Base-by-base conservation (phyloP, 1,140 invertebrate species). In the Vanessa atalanta region DNA sequence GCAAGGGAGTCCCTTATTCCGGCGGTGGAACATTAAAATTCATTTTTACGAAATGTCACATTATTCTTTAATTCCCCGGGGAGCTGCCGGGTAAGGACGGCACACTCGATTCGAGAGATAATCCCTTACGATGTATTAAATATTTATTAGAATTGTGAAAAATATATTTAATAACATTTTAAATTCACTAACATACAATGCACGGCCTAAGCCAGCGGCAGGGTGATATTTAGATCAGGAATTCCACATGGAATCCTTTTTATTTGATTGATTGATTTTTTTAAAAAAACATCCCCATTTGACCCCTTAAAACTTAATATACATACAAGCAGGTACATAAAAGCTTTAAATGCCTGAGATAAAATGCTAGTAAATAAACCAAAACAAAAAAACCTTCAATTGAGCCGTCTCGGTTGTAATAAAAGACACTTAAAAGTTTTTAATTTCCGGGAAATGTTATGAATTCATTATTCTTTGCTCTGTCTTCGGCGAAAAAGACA, bases 31-130 rank as follows among this genome's bases (percentile, higher is more conserved):
- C 76, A 77, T 80, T 80, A 80, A 80, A 77, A 80, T 77, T 80
- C 75, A 80, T 80, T 75, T 79, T 79, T 79, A 77, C 75, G 70
- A 75, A 79, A 79, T 71, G 78, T 79, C 78, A 66, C 61, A 66
- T 75, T 75, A 70, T 53, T 65, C 61, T 12, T 26, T 23, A 65
- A 75, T 66, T 66, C 73, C 61, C 65, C 13, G 31, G 73, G 67
- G 73, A n/a, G 14, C 23, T 67, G 60, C 67, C 26, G 11, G 50
- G 51, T 51, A 65, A 63, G 70, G 70, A 57, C 61, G 26, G 26
- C 8, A 26, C 13, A 12, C 47, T 14, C 47, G 55, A 20, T 51
- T 63, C 61, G 16, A 51, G 20, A 51, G 70, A 72, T 65, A 65
- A 65, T 72, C 51, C 61, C 20, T 47, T 57, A 65, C 65, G 65